Base-by-base conservation (phyloP, 1,140 invertebrate genomes). In the Scaptodrosophila lebanonensis region DNA sequence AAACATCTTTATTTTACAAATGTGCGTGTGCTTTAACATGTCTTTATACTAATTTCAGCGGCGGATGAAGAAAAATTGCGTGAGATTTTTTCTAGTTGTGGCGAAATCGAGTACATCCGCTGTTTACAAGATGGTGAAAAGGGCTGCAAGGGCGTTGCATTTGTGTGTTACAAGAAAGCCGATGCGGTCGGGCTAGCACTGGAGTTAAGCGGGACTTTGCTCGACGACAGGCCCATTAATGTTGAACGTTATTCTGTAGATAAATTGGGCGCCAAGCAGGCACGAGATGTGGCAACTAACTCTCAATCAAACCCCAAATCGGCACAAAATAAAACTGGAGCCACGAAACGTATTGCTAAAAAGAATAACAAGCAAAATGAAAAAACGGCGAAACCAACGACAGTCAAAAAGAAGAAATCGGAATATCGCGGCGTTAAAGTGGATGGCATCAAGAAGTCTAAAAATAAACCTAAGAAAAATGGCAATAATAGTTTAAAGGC, bases 131-230 rank as follows among this genome's bases (percentile, higher is more conserved):
- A 66, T 7, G 72, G 71, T 1, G 68, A 69, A 4, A 84, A 85
- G 39, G 85, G 85, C 11, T 87, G 85, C 56, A 85, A 84, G 13
- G 86, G 86, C 3, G 68, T 84, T 0, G 85, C 83, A 0, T 87
- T 79, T 48, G 83, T 87, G 8, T 83, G 84, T 17, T 87, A 86
- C 45, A 68, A 85, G 27, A 52, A 69, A 8, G 44, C 83, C 1
- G 85, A 86, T 17, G 66, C 83, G 4, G 69, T 87, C 1, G 71
- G 71, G 8, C 61, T 87, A n/a, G 86, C 85, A 1, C 40, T 87
- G 5, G 83, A 87, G 36, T 49, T 87, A 0, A 85, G 87, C 30
- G 48, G 73, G 12, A 85, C 84, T 0, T 17, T 84, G 3, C 38
- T 87, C 0, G 79, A 87, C 25, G 85, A 86, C 15, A 61, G 85